Conservation (phyloP, 2,888 invertebrate genomes). For the Ischnus inquisitorius region DNA sequence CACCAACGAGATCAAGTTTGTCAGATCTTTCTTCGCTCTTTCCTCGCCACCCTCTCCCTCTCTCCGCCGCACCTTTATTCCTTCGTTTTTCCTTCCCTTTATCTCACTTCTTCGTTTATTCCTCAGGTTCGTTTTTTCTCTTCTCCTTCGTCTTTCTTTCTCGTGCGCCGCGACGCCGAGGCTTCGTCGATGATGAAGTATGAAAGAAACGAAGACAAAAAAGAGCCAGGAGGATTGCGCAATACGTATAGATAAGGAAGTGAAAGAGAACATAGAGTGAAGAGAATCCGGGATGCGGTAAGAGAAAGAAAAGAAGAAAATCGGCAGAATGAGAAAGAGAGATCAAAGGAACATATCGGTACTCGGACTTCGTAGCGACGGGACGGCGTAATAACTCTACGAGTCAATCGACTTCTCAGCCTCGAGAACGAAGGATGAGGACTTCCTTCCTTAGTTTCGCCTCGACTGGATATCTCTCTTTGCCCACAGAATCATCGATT, state of each 20-base stretch:
- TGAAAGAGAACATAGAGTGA: slow-evolving; percentile 40
- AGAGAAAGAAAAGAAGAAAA: slow-evolving; percentile 37
- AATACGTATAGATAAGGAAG: slow-evolving; percentile 17
- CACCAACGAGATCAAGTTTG: slow-evolving; percentile 69
- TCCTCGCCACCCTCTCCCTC: slow-evolving; percentile 28
- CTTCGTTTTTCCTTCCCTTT: slow-evolving; percentile 46
- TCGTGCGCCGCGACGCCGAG: slow-evolving; percentile 12
- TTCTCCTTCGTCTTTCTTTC: too few species aligned
- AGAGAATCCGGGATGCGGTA: background rate
- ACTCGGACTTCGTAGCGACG: slow-evolving; percentile 60
- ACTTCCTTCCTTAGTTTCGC: background rate
- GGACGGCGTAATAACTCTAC: slow-evolving; percentile 64
- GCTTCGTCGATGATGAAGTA: slow-evolving; percentile 55
- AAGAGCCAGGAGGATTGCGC: slow-evolving; percentile 9
- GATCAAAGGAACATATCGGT: slow-evolving; percentile 63
- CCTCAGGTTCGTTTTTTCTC: too few species aligned
- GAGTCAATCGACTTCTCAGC: slow-evolving; percentile 65
- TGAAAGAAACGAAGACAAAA: slow-evolving; percentile 52
- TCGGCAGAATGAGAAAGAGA: slow-evolving; percentile 31
- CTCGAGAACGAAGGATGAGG: slow-evolving; percentile 22
- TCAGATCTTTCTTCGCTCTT: slow-evolving; percentile 61
- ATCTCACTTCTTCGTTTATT: slow-evolving; percentile 27
- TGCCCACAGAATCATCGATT: slow-evolving; percentile 51
- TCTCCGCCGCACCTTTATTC: slow-evolving; percentile 4
- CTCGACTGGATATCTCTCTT: slow-evolving; percentile 2